Conservation (phyloP, 2,888 invertebrate genomes). For the Noctua pronuba region DNA sequence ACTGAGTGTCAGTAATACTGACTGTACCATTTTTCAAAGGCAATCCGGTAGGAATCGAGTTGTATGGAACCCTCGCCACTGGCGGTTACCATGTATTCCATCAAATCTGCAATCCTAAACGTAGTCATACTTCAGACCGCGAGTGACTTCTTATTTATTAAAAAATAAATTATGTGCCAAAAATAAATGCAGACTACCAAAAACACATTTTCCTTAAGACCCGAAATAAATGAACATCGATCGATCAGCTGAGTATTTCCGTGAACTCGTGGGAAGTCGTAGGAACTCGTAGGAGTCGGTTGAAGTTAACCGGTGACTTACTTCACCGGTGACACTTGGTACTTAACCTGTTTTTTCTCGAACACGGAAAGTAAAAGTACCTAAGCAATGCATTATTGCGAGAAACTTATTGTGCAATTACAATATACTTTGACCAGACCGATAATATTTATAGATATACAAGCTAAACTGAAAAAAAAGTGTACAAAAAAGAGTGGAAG, state of each 20-base stretch:
- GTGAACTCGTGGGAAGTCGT: neutral
- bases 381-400: conserved; percentile 41
- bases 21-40: too few relatives aligned
- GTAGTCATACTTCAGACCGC: neutral
- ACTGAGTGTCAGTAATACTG: too few relatives aligned
- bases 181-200: neutral
- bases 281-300: conserved; percentile 27
- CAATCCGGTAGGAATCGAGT: too few relatives aligned
- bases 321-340: conserved; percentile 14
- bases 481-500: neutral
- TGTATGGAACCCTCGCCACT: too few relatives aligned
- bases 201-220: neutral
- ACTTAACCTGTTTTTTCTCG: conserved; percentile 54
- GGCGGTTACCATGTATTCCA: neutral
- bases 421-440: neutral
- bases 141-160: neutral
- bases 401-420: conserved; percentile 48
- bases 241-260: conserved; percentile 29
- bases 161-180: neutral
- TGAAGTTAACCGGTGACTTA: conserved; percentile 42
- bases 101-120: neutral
- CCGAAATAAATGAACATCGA: conserved; percentile 8
- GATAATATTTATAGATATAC: conserved; percentile 14
- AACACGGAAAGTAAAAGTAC: conserved; percentile 51
- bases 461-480: neutral